Evolutionary conservation across 2,888 invertebrate species (phyloP).

Genomic region (Dasysyrphus albostriatus): DNA sequence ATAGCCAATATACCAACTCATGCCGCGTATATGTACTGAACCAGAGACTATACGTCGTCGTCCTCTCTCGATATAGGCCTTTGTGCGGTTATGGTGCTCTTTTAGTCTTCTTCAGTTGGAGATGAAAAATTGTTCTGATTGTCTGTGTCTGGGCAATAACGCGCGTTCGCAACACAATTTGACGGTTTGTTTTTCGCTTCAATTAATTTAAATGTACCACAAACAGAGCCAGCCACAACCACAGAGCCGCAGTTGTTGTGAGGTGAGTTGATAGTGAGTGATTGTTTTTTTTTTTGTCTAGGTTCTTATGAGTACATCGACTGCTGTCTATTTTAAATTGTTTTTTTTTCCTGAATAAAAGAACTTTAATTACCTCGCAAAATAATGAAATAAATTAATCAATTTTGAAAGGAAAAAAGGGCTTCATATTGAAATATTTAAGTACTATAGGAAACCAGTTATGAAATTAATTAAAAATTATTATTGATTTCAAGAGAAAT

Average conservation of each 20-base stretch:
- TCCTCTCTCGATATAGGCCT: not conserved
- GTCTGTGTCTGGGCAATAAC: slow-evolving; percentile 57
- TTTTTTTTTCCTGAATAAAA: slow-evolving; percentile 3
- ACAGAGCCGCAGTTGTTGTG: not conserved
- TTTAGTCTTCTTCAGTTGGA: slow-evolving; percentile 21
- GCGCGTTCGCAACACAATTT: slow-evolving; percentile 50
- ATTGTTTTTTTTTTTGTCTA: not conserved
- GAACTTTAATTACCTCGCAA: slow-evolving; percentile 35
- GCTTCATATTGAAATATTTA: slow-evolving; percentile 13
- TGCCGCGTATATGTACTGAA: slow-evolving; percentile 23
- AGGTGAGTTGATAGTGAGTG: slow-evolving; percentile 24
- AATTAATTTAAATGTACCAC: slow-evolving; percentile 68
- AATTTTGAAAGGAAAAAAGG: slow-evolving; percentile 38
- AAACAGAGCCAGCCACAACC: slow-evolving; percentile 5
- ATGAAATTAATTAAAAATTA: slow-evolving; percentile 52
- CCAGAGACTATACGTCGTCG: slow-evolving; percentile 25
- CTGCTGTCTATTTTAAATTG: not conserved
- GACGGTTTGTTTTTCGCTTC: slow-evolving; percentile 72
- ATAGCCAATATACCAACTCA: slow-evolving; percentile 8
- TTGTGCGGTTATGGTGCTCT: slow-evolving; percentile 31
- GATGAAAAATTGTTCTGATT: slow-evolving; percentile 72
- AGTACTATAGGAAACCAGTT: slow-evolving; percentile 27
- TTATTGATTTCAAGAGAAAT: no score
- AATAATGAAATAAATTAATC: slow-evolving; percentile 65
- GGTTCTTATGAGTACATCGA: not conserved